Evolutionary conservation across 2,888 invertebrate species (phyloP).

Genomic region (Argyra leucocephala): DNA sequence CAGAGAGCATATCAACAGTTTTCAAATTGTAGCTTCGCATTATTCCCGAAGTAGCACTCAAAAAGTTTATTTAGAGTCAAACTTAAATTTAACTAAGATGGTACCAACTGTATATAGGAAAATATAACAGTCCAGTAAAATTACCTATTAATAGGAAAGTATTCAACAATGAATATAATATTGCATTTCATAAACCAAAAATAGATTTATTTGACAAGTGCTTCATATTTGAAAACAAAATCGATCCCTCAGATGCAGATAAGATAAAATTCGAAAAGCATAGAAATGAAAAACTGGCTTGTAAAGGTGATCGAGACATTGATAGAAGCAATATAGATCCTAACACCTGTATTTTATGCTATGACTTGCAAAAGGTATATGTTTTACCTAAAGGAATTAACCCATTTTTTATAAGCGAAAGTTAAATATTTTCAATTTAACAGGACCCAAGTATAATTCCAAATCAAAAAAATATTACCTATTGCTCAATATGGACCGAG

Average conservation of each 20-base stretch:
- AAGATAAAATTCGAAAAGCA: background rate
- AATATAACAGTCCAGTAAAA: background rate
- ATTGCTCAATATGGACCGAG: background rate
- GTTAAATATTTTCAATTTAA: background rate
- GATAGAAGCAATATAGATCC: slow-evolving; percentile 2
- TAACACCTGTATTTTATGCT: background rate
- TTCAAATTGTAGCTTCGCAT: too few species aligned
- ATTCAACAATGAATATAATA: slow-evolving; percentile 1
- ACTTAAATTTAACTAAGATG: background rate
- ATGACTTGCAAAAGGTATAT: background rate
- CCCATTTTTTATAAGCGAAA: background rate
- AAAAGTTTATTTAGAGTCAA: background rate
- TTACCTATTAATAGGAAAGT: background rate
- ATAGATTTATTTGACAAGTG: background rate
- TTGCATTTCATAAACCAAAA: background rate
- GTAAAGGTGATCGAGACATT: background rate
- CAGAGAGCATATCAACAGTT: too few species aligned
- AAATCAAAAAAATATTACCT: background rate
- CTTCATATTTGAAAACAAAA: background rate
- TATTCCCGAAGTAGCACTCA: too few species aligned
- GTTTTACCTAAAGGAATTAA: background rate
- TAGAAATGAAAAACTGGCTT: background rate
- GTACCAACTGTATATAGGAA: background rate
- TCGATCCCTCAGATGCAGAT: background rate
- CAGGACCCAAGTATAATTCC: background rate